phyloP scores from a whole-genome alignment of 1,140 invertebrate genomes.

The Hirudo medicinalis region DNA sequence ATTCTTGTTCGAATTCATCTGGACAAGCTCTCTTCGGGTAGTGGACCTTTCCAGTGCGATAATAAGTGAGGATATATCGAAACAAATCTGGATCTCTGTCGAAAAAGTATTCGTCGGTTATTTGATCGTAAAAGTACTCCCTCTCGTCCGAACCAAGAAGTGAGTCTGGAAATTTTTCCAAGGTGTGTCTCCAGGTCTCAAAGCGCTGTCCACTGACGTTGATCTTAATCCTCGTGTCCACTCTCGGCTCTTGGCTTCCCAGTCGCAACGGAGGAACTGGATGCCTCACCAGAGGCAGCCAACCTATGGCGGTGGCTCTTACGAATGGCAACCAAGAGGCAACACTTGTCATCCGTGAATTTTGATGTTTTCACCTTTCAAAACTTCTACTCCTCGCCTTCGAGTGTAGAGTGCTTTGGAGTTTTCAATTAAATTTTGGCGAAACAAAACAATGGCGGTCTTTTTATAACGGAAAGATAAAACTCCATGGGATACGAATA shows the following conservation, averaged over 20 bases:
- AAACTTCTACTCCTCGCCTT: too few relatives aligned
- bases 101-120: conserved; percentile 95
- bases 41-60: conserved; percentile 92
- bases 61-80: conserved; percentile 95
- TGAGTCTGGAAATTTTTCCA: conserved; percentile 98
- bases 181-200: conserved; percentile 95
- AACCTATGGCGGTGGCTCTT: conserved; percentile 87
- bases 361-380: background rate
- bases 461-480: too few relatives aligned
- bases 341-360: background rate
- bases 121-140: conserved; percentile 98
- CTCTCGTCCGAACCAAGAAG: conserved; percentile 93
- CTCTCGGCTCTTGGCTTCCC: background rate
- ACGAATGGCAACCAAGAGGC: conserved; percentile 94
- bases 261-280: background rate
- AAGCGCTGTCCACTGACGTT: conserved; percentile 66
- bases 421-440: too few relatives aligned
- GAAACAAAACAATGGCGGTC: too few relatives aligned
- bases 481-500: too few relatives aligned
- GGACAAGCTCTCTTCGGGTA: conserved; percentile 98
- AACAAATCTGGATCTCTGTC: conserved; percentile 98
- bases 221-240: conserved; percentile 32
- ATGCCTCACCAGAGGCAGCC: conserved; percentile 33
- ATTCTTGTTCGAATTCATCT: conserved; percentile 93
- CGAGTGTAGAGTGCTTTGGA: too few relatives aligned